Evolutionary conservation across 2,888 invertebrate species (phyloP), one percentile per base, ranked within the genome.

Genomic region (Erebia ligea): DNA sequence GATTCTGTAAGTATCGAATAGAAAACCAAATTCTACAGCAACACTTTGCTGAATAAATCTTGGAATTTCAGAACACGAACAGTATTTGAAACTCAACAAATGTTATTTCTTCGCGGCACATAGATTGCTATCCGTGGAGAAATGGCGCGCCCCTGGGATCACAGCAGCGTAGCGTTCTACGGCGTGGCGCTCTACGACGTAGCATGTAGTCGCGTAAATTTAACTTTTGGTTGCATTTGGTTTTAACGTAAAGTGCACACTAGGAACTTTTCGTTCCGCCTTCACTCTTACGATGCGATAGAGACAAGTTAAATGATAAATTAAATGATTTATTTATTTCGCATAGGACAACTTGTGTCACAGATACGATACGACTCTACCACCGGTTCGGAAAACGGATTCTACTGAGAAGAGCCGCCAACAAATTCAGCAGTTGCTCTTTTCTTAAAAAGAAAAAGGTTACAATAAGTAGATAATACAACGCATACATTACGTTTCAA

Each of bases 1-100:
- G 9, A 40, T 15, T 17, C 3, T 42, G 10, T 17, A 40, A 59
- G 10, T 17, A 40, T 42, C 42, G 25, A 21, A 25, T 25, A 50
- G 62, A 61, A 61, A 61, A 45, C 61, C 17, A 21, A 21, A 63
- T 25, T 50, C 62, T 63, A 21, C 45, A 48, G 48, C 8, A 9
- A 50, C 64, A 52, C 56, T 25, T 34, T 66, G 42, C 17, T 13
- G 42, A 48, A 65, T 69, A 67, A 71, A 73, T 64, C 45, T 69
- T 45, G 57, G 34, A 72, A 68, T 66, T 65, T 34, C 58, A 67
- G 67, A 73, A 69, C 69, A 61, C 61, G 68, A 72, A 45, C 67
- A 63, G 48, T 56, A 70, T 70, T 73, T 69, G 48, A 68, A 72
- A 74, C 61, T 74, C 65, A 67, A 69, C 73, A 74, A 74, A 74